phyloP scores from a whole-genome alignment of 2,797 vertebrate genomes.

The Poeciliopsis paucimaculata region DNA sequence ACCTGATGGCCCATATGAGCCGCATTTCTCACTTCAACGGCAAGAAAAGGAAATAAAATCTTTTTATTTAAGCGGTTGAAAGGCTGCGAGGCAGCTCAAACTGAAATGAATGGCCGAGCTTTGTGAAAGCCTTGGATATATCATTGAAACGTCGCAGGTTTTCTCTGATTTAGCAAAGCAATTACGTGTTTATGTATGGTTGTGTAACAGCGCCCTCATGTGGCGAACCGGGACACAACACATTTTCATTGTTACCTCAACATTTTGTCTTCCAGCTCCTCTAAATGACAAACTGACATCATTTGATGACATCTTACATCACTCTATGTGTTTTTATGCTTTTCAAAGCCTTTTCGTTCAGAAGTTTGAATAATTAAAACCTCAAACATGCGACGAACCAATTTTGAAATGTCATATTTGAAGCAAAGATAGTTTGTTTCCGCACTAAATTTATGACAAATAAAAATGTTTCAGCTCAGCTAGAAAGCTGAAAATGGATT shows the following conservation, averaged over 20 bases:
- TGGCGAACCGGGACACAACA: constrained; percentile 47
- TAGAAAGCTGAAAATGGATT: background rate
- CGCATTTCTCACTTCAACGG: constrained; percentile 49
- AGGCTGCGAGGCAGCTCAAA: constrained; percentile 27
- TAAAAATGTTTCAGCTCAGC: background rate
- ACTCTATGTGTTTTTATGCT: background rate
- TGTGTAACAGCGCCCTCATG: constrained; percentile 75
- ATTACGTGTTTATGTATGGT: constrained; percentile 49
- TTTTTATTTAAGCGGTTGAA: constrained; percentile 23
- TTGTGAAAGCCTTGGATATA: constrained; percentile 15
- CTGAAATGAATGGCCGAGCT: constrained; percentile 26
- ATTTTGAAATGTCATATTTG: background rate
- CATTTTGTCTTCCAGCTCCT: background rate
- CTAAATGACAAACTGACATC: background rate
- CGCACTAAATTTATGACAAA: background rate
- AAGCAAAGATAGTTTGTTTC: background rate
- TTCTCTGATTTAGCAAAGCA: constrained; percentile 15
- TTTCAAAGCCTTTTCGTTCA: background rate
- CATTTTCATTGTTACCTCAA: background rate
- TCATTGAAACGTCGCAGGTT: constrained; percentile 20
- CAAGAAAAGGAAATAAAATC: background rate
- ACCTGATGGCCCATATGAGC: constrained; percentile 49
- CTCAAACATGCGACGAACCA: background rate
- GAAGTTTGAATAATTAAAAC: background rate
- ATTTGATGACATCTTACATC: background rate